A percentile compares a stretch with the other conserved stretches of the same genome.
phyloP scores from a whole-genome alignment of 1,140 invertebrate species.

The Drosophila funebris region DNA sequence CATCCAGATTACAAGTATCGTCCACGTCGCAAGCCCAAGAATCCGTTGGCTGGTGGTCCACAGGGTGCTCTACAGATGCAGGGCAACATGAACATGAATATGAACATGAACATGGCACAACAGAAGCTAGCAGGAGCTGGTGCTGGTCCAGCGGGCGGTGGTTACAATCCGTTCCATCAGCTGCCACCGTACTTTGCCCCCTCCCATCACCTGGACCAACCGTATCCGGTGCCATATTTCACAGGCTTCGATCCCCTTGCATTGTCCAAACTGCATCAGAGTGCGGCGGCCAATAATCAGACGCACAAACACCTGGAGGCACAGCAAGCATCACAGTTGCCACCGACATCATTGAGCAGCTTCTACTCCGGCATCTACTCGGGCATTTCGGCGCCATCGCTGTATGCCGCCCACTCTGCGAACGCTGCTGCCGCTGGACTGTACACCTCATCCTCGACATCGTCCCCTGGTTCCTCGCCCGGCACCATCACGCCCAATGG shows the following conservation, averaged over 20 bases:
- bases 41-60: conserved; percentile 87
- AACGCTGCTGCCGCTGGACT: conserved; percentile 76
- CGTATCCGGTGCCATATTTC: conserved; percentile 86
- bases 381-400: conserved; percentile 83
- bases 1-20: conserved; percentile 96
- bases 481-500: conserved; percentile 77
- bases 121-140: conserved; percentile 76
- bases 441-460: conserved; percentile 83
- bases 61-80: conserved; percentile 80
- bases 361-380: conserved; percentile 87
- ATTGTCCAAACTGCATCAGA: conserved; percentile 85
- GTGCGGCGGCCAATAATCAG: conserved; percentile 74
- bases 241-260: conserved; percentile 87
- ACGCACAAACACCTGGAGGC: conserved; percentile 75
- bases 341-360: conserved; percentile 85
- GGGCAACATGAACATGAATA: conserved; percentile 48
- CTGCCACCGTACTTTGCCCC: conserved; percentile 86
- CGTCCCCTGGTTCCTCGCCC: conserved; percentile 84
- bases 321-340: conserved; percentile 83
- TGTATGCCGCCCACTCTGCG: conserved; percentile 83
- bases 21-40: conserved; percentile 93
- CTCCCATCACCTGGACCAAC: conserved; percentile 84
- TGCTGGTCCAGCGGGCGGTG: conserved; percentile 65
- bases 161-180: conserved; percentile 85
- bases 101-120: conserved; percentile 69